Evolutionary conservation across 2,888 invertebrate genomes (phyloP).

Genomic region (Protonemura montana): DNA sequence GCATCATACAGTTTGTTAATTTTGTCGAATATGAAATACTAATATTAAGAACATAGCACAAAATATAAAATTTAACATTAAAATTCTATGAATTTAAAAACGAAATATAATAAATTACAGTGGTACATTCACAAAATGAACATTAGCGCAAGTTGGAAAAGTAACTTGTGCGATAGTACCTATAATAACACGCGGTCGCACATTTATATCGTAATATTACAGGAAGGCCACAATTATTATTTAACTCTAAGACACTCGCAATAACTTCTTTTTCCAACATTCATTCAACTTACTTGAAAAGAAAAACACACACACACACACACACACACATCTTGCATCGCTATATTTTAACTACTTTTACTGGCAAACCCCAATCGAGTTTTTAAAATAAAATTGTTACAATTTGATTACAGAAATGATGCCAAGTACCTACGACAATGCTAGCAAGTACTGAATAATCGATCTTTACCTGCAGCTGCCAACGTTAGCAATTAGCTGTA

Average conservation of each 20-base stretch:
- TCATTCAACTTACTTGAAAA: not conserved
- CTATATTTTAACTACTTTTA: conserved; percentile 12
- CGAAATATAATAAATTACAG: conserved; percentile 9
- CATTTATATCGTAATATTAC: not conserved
- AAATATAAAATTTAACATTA: conserved; percentile 12
- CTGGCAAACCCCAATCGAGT: not conserved
- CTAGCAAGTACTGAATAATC: not conserved
- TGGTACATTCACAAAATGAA: not conserved
- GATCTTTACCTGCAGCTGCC: not conserved
- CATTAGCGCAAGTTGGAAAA: not conserved
- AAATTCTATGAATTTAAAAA: not conserved
- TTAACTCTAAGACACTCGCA: conserved; percentile 31
- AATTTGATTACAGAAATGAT: conserved; percentile 10
- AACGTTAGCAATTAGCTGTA: not conserved
- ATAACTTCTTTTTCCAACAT: conserved; percentile 1
- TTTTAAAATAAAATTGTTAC: not conserved
- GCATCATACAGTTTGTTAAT: too few relatives aligned
- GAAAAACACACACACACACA: too few relatives aligned
- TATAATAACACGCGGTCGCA: not conserved
- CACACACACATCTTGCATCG: not conserved
- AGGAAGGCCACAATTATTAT: conserved; percentile 40
- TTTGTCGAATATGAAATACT: not conserved
- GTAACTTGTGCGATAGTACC: not conserved
- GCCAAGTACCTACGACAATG: not conserved
- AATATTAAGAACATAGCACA: not conserved